A percentile compares a stretch with the other conserved stretches of the same genome.
phyloP scores from a whole-genome alignment of 2,888 invertebrate genomes.

The Eledone cirrhosa region DNA sequence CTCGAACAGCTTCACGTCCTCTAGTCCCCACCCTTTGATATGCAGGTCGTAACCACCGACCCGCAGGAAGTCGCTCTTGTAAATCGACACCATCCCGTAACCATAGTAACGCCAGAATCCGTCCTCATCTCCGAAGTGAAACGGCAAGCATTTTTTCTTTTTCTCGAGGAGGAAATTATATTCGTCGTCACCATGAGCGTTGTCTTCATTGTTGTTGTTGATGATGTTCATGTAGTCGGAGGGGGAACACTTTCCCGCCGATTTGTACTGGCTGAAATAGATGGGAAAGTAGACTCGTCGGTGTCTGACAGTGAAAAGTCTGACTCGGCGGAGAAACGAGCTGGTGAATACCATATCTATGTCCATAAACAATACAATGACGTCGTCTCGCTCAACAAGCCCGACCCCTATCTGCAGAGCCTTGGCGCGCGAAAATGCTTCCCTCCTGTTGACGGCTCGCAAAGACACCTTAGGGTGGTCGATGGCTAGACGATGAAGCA shows the following conservation, averaged over 20 bases:
- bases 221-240: too few species aligned
- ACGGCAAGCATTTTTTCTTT: not conserved
- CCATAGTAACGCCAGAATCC: constrained; percentile 96
- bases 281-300: constrained; percentile 85
- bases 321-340: constrained; percentile 76
- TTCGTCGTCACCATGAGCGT: too few species aligned
- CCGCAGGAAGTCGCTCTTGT: constrained; percentile 80
- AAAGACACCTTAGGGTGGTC: not conserved
- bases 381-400: constrained; percentile 70
- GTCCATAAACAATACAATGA: constrained; percentile 88
- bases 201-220: too few species aligned
- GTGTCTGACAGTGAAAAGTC: constrained; percentile 61
- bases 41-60: constrained; percentile 88
- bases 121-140: constrained; percentile 35
- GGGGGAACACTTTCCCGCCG: constrained; percentile 68
- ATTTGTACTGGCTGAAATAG: constrained; percentile 92
- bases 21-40: constrained; percentile 94
- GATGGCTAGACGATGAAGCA: not conserved
- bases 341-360: constrained; percentile 89
- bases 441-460: constrained; percentile 7
- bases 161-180: too few species aligned
- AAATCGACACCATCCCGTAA: constrained; percentile 90
- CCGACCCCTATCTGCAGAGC: constrained; percentile 44
- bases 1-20: constrained; percentile 92
- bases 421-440: constrained; percentile 42